Percentiles rank a stretch among this genome's conserved stretches.
Evolutionary conservation across 1,140 invertebrate genomes (phyloP).

Genomic region (Drosophila parvula): DNA sequence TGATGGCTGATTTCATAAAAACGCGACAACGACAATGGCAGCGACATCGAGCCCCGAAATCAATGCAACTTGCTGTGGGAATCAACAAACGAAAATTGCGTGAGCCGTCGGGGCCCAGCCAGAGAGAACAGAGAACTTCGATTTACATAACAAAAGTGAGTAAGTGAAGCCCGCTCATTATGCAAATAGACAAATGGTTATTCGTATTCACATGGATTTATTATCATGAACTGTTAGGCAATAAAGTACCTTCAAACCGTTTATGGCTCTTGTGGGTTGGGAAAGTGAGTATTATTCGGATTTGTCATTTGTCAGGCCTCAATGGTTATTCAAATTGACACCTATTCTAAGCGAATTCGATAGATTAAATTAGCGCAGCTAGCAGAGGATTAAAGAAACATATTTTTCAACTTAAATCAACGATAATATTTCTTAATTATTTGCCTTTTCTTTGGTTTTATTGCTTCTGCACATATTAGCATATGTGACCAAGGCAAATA

Average conservation of each 20-base stretch:
- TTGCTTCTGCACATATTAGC: not conserved
- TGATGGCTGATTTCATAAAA: constrained; percentile 66
- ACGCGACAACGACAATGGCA: not conserved
- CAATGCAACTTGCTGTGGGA: constrained; percentile 54
- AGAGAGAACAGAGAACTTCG: constrained; percentile 8
- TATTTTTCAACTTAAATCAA: not conserved
- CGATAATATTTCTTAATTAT: not conserved
- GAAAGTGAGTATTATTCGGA: constrained; percentile 23
- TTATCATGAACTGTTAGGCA: constrained; percentile 45
- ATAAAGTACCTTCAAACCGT: constrained; percentile 40
- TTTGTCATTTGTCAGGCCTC: constrained; percentile 22
- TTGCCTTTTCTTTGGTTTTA: not conserved
- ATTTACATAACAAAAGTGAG: constrained; percentile 58
- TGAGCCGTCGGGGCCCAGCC: constrained; percentile 24
- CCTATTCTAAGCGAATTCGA: not conserved
- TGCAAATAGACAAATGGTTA: constrained; percentile 43
- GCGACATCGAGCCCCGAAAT: constrained; percentile 48
- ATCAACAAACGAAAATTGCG: constrained; percentile 38
- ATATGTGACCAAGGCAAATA: not conserved
- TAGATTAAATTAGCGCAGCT: not conserved
- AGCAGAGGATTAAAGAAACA: not conserved
- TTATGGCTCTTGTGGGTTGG: constrained; percentile 14
- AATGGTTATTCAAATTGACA: constrained; percentile 5
- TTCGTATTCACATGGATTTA: constrained; percentile 37
- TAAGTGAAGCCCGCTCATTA: constrained; percentile 41